Evolutionary conservation across 2,113 vertebrate species (phyloP), one percentile per base, ranked within the genome.

Genomic region (Procavia capensis): DNA sequence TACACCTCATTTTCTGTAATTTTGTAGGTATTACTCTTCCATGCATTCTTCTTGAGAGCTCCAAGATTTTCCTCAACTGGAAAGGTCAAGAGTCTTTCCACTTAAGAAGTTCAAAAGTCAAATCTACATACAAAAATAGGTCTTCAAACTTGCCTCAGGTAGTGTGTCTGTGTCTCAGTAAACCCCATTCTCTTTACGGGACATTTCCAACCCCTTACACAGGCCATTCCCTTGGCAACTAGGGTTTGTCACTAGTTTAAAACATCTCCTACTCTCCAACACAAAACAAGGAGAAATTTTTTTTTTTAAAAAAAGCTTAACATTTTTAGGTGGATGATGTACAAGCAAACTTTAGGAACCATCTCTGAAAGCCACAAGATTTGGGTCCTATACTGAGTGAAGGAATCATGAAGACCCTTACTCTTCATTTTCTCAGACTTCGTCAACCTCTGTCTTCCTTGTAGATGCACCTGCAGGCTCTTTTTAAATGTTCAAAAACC

Each of bases 311-410:
- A 50, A 36, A 81, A 80, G 20, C 6, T 1, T 50, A 88, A 70
- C 5, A 81, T 25, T 87, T 7, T 81, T 9, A 84, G 47, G 59
- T 22, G 24, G 25, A 63, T 27, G 14, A 5, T 45, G 36, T 20
- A 91, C 29, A 90, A 70, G 19, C 10, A 75, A 91, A 87, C 3
- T 88, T 96, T 34, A 17, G 84, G 64, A 97, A 96, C 85, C 98
- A 97, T 96, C 90, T 66, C 72, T 76, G 95, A 96, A 98, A 97
- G 59, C 92, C 92, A 91, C 3, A 85, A 95, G 86, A 93, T 41
- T 13, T 84, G 2, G 78, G 50, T 93, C n/a, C 47, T 85, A 2
- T 16, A 27, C 2, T 68, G 10, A 43, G 57, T 43, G 68, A 84
- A 57, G 6, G n/a, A 13, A 39, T 3, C 17, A 7, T 1, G 6